phyloP scores from a whole-genome alignment of 2,113 vertebrate species.

The Chiloscyllium plagiosum region DNA sequence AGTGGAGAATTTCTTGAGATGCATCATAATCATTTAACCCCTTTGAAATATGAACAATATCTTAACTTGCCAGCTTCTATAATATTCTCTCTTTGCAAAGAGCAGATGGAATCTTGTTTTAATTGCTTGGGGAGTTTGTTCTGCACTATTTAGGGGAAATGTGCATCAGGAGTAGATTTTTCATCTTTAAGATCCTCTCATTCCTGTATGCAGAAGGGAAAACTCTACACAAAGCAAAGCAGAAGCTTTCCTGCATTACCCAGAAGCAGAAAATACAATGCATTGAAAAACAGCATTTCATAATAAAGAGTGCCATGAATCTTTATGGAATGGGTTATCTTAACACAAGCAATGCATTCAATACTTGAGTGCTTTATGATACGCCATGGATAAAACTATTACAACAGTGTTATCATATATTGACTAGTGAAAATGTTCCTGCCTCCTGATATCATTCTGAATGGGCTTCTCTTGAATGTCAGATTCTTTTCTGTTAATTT shows the following conservation, averaged over 20 bases:
- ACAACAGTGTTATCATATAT: background rate
- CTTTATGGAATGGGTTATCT: background rate
- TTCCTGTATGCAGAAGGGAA: background rate
- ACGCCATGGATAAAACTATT: background rate
- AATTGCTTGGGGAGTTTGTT: background rate
- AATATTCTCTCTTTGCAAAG: background rate
- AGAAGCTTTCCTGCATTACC: background rate
- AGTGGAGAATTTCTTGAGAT: background rate
- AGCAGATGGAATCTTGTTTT: background rate
- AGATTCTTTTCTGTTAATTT: background rate
- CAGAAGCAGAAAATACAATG: background rate
- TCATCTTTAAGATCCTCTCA: background rate
- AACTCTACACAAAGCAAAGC: background rate
- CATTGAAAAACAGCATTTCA: no score
- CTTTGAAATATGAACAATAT: background rate
- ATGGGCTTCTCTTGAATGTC: no score
- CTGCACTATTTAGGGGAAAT: background rate
- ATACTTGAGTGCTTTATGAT: background rate
- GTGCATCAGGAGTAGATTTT: background rate
- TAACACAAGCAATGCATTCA: background rate
- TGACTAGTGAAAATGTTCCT: background rate
- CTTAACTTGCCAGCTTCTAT: background rate
- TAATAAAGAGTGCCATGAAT: background rate
- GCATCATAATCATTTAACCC: background rate
- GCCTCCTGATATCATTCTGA: background rate